Evolutionary conservation across 1,140 invertebrate genomes (phyloP).

Genomic region (Lordiphosa stackelbergi): DNA sequence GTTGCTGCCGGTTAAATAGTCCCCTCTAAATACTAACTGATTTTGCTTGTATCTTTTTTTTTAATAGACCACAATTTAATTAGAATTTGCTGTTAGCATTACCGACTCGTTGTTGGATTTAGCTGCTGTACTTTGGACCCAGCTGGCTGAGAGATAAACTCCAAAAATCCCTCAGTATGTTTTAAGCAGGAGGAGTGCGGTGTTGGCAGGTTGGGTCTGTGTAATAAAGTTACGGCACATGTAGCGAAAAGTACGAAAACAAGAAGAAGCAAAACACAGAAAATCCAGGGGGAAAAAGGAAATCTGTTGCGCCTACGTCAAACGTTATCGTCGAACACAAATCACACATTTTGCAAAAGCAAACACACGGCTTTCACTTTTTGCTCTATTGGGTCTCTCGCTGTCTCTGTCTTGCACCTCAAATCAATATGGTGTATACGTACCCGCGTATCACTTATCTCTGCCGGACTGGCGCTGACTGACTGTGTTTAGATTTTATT

Average conservation of each 20-base stretch:
- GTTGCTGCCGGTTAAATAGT: too few species aligned
- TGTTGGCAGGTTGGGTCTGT: constrained; percentile 11
- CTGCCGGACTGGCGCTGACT: constrained; percentile 32
- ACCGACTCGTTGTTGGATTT: background rate
- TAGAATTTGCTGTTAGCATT: constrained; percentile 22
- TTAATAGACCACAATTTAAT: constrained; percentile 34
- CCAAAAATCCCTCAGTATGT: constrained; percentile 34
- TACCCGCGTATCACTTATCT: constrained; percentile 39
- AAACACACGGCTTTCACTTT: constrained; percentile 16
- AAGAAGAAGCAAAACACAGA: constrained; percentile 18
- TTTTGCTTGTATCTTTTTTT: constrained; percentile 5
- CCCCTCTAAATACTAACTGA: constrained; percentile 1
- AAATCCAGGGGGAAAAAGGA: constrained; percentile 12
- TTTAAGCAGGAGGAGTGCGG: constrained; percentile 7
- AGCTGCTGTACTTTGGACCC: constrained; percentile 15
- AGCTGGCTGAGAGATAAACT: constrained; percentile 36
- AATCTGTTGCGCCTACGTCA: constrained; percentile 74
- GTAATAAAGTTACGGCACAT: constrained; percentile 63
- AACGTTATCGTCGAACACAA: constrained; percentile 57
- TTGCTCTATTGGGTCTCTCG: background rate
- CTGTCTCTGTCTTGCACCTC: constrained; percentile 17
- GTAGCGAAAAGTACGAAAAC: constrained; percentile 13
- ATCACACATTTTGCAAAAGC: constrained; percentile 38
- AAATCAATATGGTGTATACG: constrained; percentile 69
- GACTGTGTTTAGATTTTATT: constrained; percentile 55